Evolutionary conservation across 1,140 invertebrate genomes (phyloP), one percentile per base, ranked within the genome.

Genomic region (Bombus consobrinus): DNA sequence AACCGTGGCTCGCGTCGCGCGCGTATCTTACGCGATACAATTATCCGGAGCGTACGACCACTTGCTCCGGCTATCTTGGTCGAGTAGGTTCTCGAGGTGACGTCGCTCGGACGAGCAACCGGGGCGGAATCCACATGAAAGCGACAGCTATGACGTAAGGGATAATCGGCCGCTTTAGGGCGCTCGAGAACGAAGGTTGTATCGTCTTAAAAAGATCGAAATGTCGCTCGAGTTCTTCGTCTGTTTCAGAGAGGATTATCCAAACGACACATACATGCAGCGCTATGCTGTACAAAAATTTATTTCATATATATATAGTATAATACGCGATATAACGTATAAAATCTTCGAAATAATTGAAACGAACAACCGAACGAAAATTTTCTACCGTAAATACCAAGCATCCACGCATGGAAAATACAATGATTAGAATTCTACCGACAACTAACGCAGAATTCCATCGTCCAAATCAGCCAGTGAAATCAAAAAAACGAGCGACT

Each of bases 1-100:
- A 90, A 86, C 39, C 78, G 43, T 66, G 25, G 81, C 64, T 68
- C 62, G 39, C 73, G 72, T 37, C 80, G 57, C n/a, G 69, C 39
- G 69, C 62, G 74, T 78, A 68, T 83, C 74, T 8, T 66, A 47
- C 81, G 62, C 41, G 84, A 86, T 86, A 81, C 79, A 81, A 82
- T 86, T 86, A 86, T 81, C 69, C 79, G 25, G n/a, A 25, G 69
- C 71, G 43, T 34, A 41, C 66, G 68, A 22, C 41, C 83, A 39
- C 39, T 78, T 34, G 66, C 62, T 4, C 53, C 64, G 59, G 43
- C 53, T 83, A 83, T 83, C 82, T 83, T 78, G 82, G 43, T 69
- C 74, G 82, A 83, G 74, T 69, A 75, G 82, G 64, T 78, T 74
- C 74, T 78, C 82, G 74, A 59, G 82, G 77, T 68, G 82, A 83